These are phyloP conservation scores for Mayetiola destructor DNA, from an alignment of 2,888 invertebrate species.

Conservation along the genomic window DNA sequence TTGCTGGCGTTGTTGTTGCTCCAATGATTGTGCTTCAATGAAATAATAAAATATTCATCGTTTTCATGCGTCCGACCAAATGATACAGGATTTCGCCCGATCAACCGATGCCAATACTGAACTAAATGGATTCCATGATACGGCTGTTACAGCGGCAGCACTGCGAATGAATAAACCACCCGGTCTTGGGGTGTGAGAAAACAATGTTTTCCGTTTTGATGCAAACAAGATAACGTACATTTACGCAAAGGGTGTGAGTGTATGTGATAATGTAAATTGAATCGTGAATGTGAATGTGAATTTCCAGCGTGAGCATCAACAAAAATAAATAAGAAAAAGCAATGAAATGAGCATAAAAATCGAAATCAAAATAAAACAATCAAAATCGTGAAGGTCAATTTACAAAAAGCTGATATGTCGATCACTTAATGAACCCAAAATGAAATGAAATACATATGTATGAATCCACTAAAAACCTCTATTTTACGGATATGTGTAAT, in stretches of 20 bases:
- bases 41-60: background rate
- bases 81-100: slow-evolving; percentile 60
- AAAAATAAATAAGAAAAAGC: background rate
- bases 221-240: slow-evolving; percentile 8
- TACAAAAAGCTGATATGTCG: background rate
- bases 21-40: too few species aligned
- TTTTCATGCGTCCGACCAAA: slow-evolving; percentile 59
- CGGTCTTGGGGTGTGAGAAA: slow-evolving; percentile 15
- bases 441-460: too few species aligned
- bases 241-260: background rate
- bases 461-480: too few species aligned
- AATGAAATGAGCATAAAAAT: background rate
- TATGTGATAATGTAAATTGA: too few species aligned
- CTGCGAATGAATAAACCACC: slow-evolving; percentile 42
- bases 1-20: background rate
- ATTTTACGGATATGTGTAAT: too few species aligned
- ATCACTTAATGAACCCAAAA: too few species aligned
- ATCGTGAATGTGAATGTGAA: too few species aligned
- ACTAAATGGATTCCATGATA: slow-evolving; percentile 77
- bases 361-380: background rate
- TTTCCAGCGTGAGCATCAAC: background rate
- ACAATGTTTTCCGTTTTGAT: slow-evolving; percentile 12
- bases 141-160: slow-evolving; percentile 69
- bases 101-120: slow-evolving; percentile 70
- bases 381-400: background rate